phyloP scores from a whole-genome alignment of 2,797 vertebrate species.

The Gorsachius magnificus region DNA sequence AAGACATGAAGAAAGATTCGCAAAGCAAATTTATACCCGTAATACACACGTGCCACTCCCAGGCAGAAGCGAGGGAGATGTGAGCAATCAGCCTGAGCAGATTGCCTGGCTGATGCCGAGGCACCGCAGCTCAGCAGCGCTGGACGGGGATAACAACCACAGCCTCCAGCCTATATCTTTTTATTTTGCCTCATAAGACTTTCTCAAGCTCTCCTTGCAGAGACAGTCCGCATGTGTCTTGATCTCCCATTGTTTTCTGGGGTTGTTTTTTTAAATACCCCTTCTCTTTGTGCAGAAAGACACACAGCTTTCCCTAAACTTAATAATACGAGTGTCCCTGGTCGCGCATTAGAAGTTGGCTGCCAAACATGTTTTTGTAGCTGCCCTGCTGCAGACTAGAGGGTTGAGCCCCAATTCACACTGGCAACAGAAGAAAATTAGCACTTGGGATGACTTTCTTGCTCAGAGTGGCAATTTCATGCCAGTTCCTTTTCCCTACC shows the following conservation, averaged over 20 bases:
- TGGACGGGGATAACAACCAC: neutral
- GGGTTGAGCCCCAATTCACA: neutral
- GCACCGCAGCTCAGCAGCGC: neutral
- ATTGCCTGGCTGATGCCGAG: neutral
- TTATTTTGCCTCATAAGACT: neutral
- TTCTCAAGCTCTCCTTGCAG: neutral
- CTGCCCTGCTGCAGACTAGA: neutral
- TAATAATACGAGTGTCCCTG: neutral
- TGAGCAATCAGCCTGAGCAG: neutral
- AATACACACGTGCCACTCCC: neutral
- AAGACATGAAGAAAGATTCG: neutral
- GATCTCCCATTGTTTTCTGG: neutral
- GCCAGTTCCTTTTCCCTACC: neutral
- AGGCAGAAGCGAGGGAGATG: neutral
- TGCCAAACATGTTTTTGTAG: neutral
- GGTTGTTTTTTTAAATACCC: neutral
- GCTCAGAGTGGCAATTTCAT: neutral
- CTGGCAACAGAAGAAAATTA: rapidly evolving
- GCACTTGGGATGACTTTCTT: neutral
- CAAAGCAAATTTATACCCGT: constrained; percentile 9
- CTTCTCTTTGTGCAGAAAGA: neutral
- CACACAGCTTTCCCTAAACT: neutral
- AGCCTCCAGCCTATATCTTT: neutral
- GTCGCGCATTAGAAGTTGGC: neutral
- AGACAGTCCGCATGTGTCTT: neutral